Evolutionary conservation across 2,113 vertebrate species (phyloP).

Genomic region (Forbesichthys papilliferus): DNA sequence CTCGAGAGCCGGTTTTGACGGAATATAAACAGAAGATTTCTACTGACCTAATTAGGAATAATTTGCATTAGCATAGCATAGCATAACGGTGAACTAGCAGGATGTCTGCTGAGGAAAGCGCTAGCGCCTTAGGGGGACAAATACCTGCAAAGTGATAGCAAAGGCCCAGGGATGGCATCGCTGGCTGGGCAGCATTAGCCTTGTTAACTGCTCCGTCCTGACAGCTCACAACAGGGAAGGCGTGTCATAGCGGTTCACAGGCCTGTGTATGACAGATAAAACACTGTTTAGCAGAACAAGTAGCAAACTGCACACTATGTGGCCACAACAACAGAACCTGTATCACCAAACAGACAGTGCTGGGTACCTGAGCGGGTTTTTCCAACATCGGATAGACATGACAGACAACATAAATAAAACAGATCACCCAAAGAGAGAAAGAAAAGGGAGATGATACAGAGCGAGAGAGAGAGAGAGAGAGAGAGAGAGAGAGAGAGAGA

Average conservation of each 20-base stretch:
- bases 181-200: slow-evolving; percentile 38
- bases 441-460: background rate
- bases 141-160: slow-evolving; percentile 48
- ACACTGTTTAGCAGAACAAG: slow-evolving; percentile 50
- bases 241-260: slow-evolving; percentile 62
- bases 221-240: slow-evolving; percentile 72
- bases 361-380: slow-evolving; percentile 24
- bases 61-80: slow-evolving; percentile 49
- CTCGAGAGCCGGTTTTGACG: slow-evolving; percentile 36
- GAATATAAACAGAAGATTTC: slow-evolving; percentile 64
- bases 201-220: slow-evolving; percentile 66
- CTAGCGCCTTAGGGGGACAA: slow-evolving; percentile 22
- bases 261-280: slow-evolving; percentile 64
- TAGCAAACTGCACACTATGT: slow-evolving; percentile 17
- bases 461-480: background rate
- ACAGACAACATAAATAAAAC: slow-evolving; percentile 17
- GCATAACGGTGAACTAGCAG: slow-evolving; percentile 52
- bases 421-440: background rate
- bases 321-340: slow-evolving; percentile 14
- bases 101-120: slow-evolving; percentile 37
- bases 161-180: slow-evolving; percentile 23
- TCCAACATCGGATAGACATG: background rate
- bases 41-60: slow-evolving; percentile 64
- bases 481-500: slow-evolving; percentile 18
- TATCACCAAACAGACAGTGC: slow-evolving; percentile 9